Evolutionary conservation across 2,888 invertebrate species (phyloP).

Genomic region (Cataglyphis albicans): DNA sequence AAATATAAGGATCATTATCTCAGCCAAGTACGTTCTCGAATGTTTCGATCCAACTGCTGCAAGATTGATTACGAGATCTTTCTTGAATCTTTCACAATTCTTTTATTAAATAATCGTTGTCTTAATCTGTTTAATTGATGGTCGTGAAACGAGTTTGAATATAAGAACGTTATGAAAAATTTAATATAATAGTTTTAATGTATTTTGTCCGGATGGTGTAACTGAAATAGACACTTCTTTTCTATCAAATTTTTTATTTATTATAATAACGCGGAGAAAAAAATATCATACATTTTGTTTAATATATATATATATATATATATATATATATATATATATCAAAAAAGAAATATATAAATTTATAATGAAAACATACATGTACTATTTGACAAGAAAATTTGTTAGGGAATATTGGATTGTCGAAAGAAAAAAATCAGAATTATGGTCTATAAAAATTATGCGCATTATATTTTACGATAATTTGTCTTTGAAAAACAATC

Average conservation of each 20-base stretch:
- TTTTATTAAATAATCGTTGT: background rate
- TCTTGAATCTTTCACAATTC: background rate
- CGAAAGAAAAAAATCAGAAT: background rate
- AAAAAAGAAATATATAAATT: background rate
- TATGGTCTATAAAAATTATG: background rate
- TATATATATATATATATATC: background rate
- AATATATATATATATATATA: background rate
- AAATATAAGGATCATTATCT: slow-evolving; percentile 63
- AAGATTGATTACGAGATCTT: too few relatives aligned
- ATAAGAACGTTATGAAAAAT: background rate
- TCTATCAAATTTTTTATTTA: background rate
- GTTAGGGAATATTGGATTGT: background rate
- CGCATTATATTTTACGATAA: background rate
- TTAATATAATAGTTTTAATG: too few relatives aligned
- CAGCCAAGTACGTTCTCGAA: background rate
- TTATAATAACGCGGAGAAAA: background rate
- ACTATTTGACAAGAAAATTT: background rate
- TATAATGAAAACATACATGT: background rate
- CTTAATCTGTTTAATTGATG: background rate
- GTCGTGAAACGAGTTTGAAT: background rate
- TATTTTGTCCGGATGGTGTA: background rate
- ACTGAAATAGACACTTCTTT: background rate
- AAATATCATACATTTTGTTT: background rate
- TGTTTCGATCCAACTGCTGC: too few relatives aligned
- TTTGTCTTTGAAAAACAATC: background rate